Percentiles rank a stretch among this genome's conserved stretches.
phyloP scores from a whole-genome alignment of 1,140 invertebrate genomes.

The Drosophila biarmipes region DNA sequence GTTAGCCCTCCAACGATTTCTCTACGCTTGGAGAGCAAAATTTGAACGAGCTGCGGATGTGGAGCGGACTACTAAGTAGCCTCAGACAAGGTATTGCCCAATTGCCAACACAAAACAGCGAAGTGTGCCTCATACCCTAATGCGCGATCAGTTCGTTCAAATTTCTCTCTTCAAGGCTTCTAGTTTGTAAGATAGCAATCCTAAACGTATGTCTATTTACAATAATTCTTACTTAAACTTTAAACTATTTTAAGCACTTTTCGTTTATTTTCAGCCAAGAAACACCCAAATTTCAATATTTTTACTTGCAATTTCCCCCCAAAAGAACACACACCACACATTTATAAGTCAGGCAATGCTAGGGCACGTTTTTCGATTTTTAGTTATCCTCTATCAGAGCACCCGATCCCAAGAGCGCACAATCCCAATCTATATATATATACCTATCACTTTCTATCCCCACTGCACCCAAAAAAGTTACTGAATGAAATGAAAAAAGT shows the following conservation, averaged over 20 bases:
- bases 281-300: constrained; percentile 13
- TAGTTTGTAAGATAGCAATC: constrained; percentile 28
- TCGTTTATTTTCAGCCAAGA: constrained; percentile 45
- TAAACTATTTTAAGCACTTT: constrained; percentile 44
- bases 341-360: constrained; percentile 28
- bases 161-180: constrained; percentile 37
- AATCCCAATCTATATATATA: constrained; percentile 34
- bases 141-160: constrained; percentile 41
- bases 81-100: background rate
- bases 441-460: constrained; percentile 33
- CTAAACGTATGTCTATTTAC: constrained; percentile 32
- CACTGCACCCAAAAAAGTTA: constrained; percentile 29
- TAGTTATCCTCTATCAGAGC: constrained; percentile 37
- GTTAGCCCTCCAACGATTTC: constrained; percentile 70
- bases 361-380: constrained; percentile 41
- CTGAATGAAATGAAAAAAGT: constrained; percentile 33
- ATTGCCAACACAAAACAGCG: background rate
- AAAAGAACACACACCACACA: constrained; percentile 18
- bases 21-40: constrained; percentile 52
- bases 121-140: background rate
- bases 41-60: constrained; percentile 59
- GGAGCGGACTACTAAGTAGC: constrained; percentile 2
- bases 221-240: constrained; percentile 24
- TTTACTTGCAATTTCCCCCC: constrained; percentile 16
- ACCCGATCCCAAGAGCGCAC: constrained; percentile 39